phyloP scores from a whole-genome alignment of 2,113 vertebrate species.

The Rhodinocichla rosea region DNA sequence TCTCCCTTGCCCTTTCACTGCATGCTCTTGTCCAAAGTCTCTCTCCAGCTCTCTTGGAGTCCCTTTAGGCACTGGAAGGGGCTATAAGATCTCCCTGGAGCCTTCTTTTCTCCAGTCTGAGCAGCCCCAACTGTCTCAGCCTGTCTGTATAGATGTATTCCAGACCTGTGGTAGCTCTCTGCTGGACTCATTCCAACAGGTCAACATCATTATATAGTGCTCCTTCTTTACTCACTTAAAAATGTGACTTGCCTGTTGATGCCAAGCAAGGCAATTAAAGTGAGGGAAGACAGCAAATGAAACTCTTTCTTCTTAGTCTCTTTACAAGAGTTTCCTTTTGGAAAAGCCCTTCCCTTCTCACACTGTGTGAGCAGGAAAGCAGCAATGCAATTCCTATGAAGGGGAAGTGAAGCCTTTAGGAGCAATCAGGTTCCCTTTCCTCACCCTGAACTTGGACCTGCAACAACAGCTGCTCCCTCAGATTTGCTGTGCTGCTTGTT shows the following conservation, averaged over 20 bases:
- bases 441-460: accelerated
- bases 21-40: not conserved
- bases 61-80: not conserved
- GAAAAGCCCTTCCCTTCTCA: not conserved
- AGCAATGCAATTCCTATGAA: not conserved
- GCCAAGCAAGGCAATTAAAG: not conserved
- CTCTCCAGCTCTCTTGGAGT: not conserved
- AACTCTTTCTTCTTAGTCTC: not conserved
- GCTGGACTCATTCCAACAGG: not conserved
- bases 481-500: not conserved
- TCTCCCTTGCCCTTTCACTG: not conserved
- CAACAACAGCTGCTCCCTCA: not conserved
- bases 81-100: not conserved
- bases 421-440: not conserved
- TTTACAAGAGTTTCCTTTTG: not conserved
- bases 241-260: not conserved
- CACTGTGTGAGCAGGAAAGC: not conserved
- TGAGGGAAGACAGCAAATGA: not conserved
- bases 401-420: not conserved
- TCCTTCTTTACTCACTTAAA: not conserved
- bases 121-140: not conserved
- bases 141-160: not conserved
- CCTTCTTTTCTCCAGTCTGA: not conserved
- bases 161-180: not conserved
- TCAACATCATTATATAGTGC: not conserved